phyloP scores from a whole-genome alignment of 2,113 vertebrate genomes.

The Coptodon rendalli region DNA sequence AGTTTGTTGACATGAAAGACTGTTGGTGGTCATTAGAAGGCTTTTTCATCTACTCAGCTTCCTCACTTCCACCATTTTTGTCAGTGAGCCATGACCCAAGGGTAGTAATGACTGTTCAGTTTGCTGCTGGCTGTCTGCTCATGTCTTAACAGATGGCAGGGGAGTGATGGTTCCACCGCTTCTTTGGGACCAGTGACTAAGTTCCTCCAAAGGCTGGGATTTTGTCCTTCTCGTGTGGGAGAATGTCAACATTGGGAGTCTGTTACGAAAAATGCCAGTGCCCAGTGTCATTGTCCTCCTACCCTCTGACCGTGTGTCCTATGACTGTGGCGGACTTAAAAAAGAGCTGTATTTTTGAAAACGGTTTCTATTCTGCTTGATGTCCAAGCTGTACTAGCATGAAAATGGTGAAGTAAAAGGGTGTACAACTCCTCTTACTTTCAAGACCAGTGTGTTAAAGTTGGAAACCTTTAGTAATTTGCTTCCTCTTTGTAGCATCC shows the following conservation, averaged over 20 bases:
- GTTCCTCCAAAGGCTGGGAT: background rate
- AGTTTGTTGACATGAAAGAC: background rate
- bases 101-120: background rate
- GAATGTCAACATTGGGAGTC: background rate
- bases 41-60: background rate
- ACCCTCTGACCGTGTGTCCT: background rate
- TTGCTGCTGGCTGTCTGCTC: background rate
- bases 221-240: background rate
- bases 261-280: background rate
- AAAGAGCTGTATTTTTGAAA: background rate
- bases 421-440: background rate
- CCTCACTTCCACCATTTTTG: background rate
- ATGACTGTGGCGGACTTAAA: background rate
- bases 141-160: background rate
- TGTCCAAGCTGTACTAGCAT: background rate
- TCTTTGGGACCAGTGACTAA: background rate
- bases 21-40: background rate
- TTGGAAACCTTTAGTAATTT: background rate
- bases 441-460: background rate
- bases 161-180: background rate
- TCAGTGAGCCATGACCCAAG: background rate
- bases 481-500: background rate
- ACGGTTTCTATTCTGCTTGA: background rate
- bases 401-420: background rate
- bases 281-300: background rate